phyloP scores from a whole-genome alignment of 2,888 invertebrate genomes.

The Lasioglossum calceatum region DNA sequence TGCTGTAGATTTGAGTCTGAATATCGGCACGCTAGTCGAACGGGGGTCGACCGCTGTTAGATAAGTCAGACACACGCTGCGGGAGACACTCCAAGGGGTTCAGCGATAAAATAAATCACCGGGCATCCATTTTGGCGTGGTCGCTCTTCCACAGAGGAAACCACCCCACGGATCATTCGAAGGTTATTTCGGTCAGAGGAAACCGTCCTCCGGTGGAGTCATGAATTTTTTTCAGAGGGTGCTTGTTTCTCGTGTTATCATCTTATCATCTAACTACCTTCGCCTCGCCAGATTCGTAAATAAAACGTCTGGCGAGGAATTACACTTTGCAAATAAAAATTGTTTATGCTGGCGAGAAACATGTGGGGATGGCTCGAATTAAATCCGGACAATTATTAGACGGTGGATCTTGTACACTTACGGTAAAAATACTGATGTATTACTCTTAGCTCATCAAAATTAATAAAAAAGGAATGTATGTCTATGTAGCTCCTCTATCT shows the following conservation, averaged over 20 bases:
- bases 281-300: background rate
- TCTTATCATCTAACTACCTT: conserved; percentile 1
- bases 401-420: too few relatives aligned
- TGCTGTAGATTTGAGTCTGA: background rate
- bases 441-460: too few relatives aligned
- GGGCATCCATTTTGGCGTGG: conserved; percentile 30
- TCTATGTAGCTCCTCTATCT: too few relatives aligned
- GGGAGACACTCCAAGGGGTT: conserved; percentile 13
- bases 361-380: background rate
- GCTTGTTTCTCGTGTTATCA: conserved; percentile 8
- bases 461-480: too few relatives aligned
- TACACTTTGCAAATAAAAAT: background rate
- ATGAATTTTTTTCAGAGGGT: conserved; percentile 32
- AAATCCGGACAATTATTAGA: background rate
- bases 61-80: conserved; percentile 17
- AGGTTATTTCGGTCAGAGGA: conserved; percentile 33
- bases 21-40: background rate
- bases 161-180: conserved; percentile 32
- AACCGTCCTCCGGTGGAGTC: conserved; percentile 19
- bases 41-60: background rate
- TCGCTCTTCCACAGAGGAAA: conserved; percentile 9
- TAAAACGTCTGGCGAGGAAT: background rate
- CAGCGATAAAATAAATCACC: conserved; percentile 51
- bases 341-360: background rate
- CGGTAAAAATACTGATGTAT: too few relatives aligned